Evolutionary conservation across 2,888 invertebrate species (phyloP).

Genomic region (Ryuthela nishihirai): DNA sequence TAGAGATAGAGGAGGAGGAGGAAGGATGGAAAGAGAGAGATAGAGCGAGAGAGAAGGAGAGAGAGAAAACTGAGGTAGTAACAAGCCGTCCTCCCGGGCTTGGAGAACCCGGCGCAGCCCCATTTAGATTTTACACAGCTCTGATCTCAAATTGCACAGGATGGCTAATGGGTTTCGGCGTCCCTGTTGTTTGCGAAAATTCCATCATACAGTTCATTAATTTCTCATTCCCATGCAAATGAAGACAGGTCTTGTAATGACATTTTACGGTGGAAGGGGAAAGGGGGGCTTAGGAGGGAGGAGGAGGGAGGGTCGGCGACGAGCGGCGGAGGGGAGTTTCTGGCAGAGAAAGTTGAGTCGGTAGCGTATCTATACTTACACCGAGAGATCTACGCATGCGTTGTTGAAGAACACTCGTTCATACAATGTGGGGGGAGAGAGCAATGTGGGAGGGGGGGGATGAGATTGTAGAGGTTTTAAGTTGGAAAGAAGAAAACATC

Average conservation of each 20-base stretch:
- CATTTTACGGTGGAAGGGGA: constrained; percentile 33
- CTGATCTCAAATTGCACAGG: constrained; percentile 40
- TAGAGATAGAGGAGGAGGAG: neutral
- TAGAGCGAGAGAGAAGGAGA: constrained; percentile 2
- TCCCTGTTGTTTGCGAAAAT: constrained; percentile 42
- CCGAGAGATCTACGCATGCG: too few species aligned
- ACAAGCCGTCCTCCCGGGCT: neutral
- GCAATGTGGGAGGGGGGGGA: too few species aligned
- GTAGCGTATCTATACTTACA: too few species aligned
- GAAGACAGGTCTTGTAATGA: constrained; percentile 41
- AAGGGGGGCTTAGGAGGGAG: constrained; percentile 3
- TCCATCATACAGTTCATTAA: constrained; percentile 44
- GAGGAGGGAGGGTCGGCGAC: too few species aligned
- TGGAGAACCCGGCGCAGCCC: too few species aligned
- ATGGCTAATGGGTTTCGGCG: constrained; percentile 22
- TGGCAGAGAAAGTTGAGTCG: too few species aligned
- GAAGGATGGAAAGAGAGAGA: constrained; percentile 11
- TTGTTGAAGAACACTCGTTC: too few species aligned
- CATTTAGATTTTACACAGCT: constrained; percentile 42
- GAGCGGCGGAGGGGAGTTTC: constrained; percentile 9
- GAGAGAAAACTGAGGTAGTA: constrained; percentile 2
- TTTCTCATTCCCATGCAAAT: constrained; percentile 44
- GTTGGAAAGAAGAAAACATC: too few species aligned
- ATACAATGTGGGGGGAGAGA: too few species aligned
- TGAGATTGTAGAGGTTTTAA: too few species aligned